A percentile compares a stretch with the other conserved stretches of the same genome.
Evolutionary conservation across 2,797 vertebrate species (phyloP).

Genomic region (Limosa lapponica): DNA sequence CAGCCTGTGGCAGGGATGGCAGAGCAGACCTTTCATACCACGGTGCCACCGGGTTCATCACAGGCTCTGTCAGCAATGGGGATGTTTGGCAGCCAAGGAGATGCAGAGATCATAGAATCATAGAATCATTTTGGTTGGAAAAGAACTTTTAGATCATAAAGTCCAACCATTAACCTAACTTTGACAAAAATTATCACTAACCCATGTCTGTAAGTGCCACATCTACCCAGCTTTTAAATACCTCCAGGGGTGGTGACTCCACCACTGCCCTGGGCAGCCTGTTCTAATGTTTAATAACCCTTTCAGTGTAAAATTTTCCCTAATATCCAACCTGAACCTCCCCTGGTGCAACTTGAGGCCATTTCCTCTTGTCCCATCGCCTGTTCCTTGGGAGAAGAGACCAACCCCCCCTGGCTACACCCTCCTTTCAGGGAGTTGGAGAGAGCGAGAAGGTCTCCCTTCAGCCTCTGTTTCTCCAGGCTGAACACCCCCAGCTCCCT

Average conservation of each 20-base stretch:
- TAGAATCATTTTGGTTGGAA: neutral
- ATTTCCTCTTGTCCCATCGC: neutral
- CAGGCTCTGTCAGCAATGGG: neutral
- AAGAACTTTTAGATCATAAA: neutral
- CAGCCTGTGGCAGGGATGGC: neutral
- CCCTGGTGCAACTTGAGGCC: neutral
- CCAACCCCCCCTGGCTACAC: neutral
- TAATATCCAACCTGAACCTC: neutral
- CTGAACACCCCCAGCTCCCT: neutral
- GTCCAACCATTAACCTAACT: neutral
- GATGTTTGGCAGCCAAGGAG: neutral
- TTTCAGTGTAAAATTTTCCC: neutral
- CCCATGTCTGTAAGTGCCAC: neutral
- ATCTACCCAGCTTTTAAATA: neutral
- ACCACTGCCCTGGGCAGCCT: neutral
- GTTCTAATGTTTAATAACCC: neutral
- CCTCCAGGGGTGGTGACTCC: neutral
- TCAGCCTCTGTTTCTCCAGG: neutral
- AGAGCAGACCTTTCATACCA: neutral
- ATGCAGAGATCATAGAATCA: neutral
- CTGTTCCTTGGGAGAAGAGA: neutral
- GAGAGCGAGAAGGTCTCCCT: neutral
- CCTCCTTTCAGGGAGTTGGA: neutral
- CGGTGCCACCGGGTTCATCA: accelerated
- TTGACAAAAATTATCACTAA: neutral